Conservation (phyloP, 2,888 invertebrate species). For the Cheiracanthium punctorium region DNA sequence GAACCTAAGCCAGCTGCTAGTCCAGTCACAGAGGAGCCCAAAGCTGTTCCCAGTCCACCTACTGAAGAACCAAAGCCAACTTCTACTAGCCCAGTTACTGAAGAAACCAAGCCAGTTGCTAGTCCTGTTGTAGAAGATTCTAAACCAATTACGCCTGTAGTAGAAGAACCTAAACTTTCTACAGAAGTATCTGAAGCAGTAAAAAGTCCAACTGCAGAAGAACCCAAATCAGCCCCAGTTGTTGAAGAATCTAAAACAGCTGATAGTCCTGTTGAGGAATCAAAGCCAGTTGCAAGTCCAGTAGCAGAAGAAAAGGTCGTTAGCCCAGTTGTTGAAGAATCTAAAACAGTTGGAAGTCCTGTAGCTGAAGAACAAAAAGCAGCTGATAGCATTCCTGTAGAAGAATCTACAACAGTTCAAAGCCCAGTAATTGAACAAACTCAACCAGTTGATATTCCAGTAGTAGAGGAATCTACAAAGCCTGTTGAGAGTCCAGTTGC, state of each 20-base stretch:
- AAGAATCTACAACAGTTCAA: not conserved
- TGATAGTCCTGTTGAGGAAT: slow-evolving; percentile 7
- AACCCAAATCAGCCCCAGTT: not conserved
- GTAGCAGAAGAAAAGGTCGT: not conserved
- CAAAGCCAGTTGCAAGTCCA: not conserved
- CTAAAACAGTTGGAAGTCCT: not conserved
- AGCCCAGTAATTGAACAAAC: slow-evolving; percentile 12
- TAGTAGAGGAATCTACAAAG: not conserved
- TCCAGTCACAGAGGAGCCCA: not conserved
- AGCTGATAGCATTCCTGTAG: slow-evolving; percentile 19
- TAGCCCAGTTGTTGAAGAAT: slow-evolving; percentile 17
- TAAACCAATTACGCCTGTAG: not conserved
- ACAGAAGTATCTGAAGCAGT: slow-evolving; percentile 9
- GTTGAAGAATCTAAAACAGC: not conserved
- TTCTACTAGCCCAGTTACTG: not conserved
- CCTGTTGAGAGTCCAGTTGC: not conserved
- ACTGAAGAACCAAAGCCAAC: slow-evolving; percentile 14
- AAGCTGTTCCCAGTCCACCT: not conserved
- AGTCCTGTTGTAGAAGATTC: not conserved
- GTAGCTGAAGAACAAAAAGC: slow-evolving; percentile 22
- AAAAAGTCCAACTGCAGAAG: slow-evolving; percentile 8
- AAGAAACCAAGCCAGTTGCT: not conserved
- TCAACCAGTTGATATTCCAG: not conserved
- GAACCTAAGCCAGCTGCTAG: not conserved
- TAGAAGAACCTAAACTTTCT: not conserved